These are phyloP conservation scores for Propithecus perrieri DNA, from an alignment of 2,797 vertebrate genomes.

Conservation along the genomic window DNA sequence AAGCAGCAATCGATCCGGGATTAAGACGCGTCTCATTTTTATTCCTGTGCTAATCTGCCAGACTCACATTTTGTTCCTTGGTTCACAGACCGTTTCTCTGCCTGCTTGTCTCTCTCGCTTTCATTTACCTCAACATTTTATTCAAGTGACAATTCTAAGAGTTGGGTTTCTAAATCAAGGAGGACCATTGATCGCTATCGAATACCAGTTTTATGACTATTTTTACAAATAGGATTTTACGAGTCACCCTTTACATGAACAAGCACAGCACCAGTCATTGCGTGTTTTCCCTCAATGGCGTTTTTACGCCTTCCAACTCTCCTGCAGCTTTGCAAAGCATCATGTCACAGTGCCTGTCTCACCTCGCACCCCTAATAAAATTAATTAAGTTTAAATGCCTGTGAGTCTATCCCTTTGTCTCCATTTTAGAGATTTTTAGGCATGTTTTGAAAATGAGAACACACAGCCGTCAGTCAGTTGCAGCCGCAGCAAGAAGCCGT, in stretches of 20 bases:
- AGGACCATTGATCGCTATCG: neutral
- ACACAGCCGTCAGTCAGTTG: neutral
- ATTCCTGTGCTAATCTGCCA: neutral
- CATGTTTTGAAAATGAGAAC: neutral
- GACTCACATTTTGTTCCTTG: neutral
- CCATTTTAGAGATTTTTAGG: neutral
- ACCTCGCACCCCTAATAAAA: rapidly evolving
- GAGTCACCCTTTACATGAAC: neutral
- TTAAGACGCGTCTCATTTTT: neutral
- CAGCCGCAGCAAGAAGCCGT: neutral
- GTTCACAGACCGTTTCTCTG: neutral
- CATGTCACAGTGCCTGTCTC: neutral
- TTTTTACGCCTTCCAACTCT: neutral
- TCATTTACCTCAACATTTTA: neutral
- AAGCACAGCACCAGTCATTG: rapidly evolving
- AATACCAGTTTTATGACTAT: neutral
- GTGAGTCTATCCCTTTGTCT: neutral
- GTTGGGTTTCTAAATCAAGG: neutral
- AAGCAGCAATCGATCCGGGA: neutral
- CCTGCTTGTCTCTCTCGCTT: neutral
- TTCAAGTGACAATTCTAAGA: neutral
- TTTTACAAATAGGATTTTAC: neutral
- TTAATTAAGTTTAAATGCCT: neutral
- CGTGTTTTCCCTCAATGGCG: rapidly evolving
- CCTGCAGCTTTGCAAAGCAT: too few species aligned